Evolutionary conservation across 2,113 vertebrate species (phyloP).

Genomic region (Crotalus viridis): DNA sequence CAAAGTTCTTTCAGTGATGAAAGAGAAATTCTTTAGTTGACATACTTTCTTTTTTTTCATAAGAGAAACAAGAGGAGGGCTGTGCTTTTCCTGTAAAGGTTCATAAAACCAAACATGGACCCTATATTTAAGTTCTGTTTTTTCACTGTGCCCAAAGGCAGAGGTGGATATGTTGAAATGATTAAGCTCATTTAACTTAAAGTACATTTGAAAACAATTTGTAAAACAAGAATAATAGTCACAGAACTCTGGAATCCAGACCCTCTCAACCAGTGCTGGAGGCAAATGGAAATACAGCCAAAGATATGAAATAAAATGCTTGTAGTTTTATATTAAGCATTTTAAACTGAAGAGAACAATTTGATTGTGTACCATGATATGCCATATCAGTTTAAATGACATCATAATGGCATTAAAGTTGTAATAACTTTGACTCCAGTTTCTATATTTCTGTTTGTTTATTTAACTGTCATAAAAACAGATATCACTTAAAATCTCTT

Average conservation of each 20-base stretch:
- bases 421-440: conserved; percentile 44
- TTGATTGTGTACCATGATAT: conserved; percentile 33
- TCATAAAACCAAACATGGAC: conserved; percentile 59
- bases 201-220: conserved; percentile 50
- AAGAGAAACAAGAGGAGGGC: conserved; percentile 23
- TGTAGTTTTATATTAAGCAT: conserved; percentile 41
- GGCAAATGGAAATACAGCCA: conserved; percentile 29
- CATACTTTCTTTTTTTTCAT: conserved; percentile 18
- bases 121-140: conserved; percentile 47
- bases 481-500: conserved; percentile 41
- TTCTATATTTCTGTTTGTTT: conserved; percentile 43
- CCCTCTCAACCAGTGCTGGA: conserved; percentile 46
- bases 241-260: conserved; percentile 29
- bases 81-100: conserved; percentile 48
- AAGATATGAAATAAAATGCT: conserved; percentile 43
- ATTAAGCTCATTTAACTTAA: conserved; percentile 63
- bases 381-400: conserved; percentile 25
- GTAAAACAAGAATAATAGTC: conserved; percentile 45
- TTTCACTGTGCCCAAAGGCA: conserved; percentile 47
- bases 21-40: conserved; percentile 36
- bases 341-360: conserved; percentile 35
- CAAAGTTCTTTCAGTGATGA: background rate
- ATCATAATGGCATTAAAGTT: conserved; percentile 5
- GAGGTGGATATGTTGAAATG: conserved; percentile 43
- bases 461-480: conserved; percentile 30